Conservation (phyloP, 2,888 invertebrate species). For the Stenodema calcarata region DNA sequence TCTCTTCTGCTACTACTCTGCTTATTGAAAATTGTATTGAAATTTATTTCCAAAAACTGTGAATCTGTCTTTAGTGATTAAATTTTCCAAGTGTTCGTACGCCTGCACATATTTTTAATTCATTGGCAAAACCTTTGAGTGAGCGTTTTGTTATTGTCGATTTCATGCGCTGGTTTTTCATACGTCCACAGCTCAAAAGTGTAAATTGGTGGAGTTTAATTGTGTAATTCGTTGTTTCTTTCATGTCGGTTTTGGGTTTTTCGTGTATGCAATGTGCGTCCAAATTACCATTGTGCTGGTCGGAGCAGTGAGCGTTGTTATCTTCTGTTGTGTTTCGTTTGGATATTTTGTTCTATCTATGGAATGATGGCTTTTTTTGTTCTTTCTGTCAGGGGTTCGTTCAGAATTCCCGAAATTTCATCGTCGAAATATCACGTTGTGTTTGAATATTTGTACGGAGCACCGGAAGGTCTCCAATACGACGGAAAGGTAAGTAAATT, state of each 20-base stretch:
- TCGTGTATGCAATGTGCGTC: neutral
- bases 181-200: neutral
- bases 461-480: neutral
- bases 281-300: neutral
- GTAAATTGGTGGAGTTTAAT: neutral
- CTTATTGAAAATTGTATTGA: neutral
- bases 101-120: neutral
- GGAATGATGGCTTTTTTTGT: neutral
- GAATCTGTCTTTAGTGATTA: conserved; percentile 29
- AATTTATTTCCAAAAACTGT: neutral
- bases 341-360: neutral
- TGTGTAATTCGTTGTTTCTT: too few relatives aligned
- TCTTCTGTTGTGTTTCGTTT: neutral
- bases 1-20: neutral
- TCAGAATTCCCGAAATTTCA: neutral
- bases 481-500: neutral
- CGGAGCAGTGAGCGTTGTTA: conserved; percentile 41
- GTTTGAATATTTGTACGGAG: neutral
- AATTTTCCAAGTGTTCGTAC: neutral
- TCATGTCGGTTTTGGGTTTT: too few relatives aligned
- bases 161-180: neutral
- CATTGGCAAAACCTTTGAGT: neutral
- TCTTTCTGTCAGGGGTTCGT: conserved; percentile 10
- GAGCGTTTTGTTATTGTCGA: neutral
- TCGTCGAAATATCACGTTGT: neutral